Percentiles rank a stretch among this genome's conserved stretches.
phyloP scores from a whole-genome alignment of 2,113 vertebrate species.

The Scatophagus argus region DNA sequence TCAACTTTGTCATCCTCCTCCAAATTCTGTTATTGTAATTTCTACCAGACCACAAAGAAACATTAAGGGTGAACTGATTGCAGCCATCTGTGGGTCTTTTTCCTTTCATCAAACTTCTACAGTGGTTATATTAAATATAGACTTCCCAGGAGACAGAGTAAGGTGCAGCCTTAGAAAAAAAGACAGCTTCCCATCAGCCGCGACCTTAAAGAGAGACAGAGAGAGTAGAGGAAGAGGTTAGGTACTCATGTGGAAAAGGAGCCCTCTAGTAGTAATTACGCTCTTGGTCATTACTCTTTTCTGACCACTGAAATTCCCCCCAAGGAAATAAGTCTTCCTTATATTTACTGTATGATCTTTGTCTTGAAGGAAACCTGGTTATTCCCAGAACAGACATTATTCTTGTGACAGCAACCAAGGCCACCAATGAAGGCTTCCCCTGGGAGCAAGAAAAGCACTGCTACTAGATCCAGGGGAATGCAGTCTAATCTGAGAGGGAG shows the following conservation, averaged over 20 bases:
- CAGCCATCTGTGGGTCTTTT: slow-evolving; percentile 2
- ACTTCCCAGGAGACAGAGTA: slow-evolving; percentile 33
- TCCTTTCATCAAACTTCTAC: slow-evolving; percentile 20
- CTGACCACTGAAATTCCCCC: slow-evolving; percentile 42
- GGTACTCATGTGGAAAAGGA: slow-evolving; percentile 62
- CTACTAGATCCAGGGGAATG: slow-evolving; percentile 29
- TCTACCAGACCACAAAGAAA: not conserved
- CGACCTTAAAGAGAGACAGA: slow-evolving; percentile 42
- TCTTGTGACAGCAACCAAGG: slow-evolving; percentile 40
- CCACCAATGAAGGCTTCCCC: slow-evolving; percentile 54
- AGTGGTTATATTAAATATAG: slow-evolving; percentile 19
- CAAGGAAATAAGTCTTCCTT: slow-evolving; percentile 53
- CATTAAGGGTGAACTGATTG: slow-evolving; percentile 1
- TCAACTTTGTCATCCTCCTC: not conserved
- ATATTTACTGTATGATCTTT: slow-evolving; percentile 67
- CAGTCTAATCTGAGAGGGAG: slow-evolving; percentile 44
- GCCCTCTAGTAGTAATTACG: slow-evolving; percentile 70
- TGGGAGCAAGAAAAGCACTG: slow-evolving; percentile 30
- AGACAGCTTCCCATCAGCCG: slow-evolving; percentile 29
- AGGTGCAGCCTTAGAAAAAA: slow-evolving; percentile 18
- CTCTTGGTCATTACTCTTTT: slow-evolving; percentile 64
- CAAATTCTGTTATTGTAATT: not conserved
- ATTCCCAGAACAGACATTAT: slow-evolving; percentile 55
- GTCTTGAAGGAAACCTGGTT: slow-evolving; percentile 40
- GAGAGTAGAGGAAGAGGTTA: slow-evolving; percentile 31